Evolutionary conservation across 2,113 vertebrate genomes (phyloP).

Genomic region (Lepidothrix coronata): DNA sequence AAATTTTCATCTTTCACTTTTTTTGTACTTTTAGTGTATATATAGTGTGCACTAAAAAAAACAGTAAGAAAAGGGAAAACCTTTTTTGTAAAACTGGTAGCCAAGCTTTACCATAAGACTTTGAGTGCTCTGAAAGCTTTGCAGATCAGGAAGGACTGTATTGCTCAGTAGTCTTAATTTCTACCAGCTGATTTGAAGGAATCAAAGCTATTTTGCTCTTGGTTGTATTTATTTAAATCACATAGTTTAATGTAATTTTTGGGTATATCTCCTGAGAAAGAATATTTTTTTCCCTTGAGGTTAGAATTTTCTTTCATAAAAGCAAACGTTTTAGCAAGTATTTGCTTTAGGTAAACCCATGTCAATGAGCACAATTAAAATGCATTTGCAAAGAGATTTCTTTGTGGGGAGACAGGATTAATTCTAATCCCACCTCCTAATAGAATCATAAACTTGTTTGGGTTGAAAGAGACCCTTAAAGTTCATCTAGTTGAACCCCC

Average conservation of each 20-base stretch:
- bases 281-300: neutral
- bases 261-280: neutral
- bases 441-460: too few species aligned
- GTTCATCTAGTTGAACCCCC: too few species aligned
- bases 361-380: too few species aligned
- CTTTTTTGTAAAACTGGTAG: neutral
- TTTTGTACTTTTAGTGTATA: neutral
- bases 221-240: neutral
- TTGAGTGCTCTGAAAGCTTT: neutral
- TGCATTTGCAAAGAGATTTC: too few species aligned
- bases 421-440: too few species aligned
- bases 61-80: neutral
- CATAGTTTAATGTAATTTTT: neutral
- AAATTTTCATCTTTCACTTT: neutral
- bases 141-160: neutral
- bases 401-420: too few species aligned
- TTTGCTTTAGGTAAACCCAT: neutral
- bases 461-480: too few species aligned
- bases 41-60: neutral
- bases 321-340: neutral
- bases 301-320: neutral
- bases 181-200: neutral
- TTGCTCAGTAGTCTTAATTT: neutral
- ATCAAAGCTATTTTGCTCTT: neutral
- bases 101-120: neutral